Conservation (phyloP, 2,113 vertebrate genomes). For the Neogobius melanostomus region DNA sequence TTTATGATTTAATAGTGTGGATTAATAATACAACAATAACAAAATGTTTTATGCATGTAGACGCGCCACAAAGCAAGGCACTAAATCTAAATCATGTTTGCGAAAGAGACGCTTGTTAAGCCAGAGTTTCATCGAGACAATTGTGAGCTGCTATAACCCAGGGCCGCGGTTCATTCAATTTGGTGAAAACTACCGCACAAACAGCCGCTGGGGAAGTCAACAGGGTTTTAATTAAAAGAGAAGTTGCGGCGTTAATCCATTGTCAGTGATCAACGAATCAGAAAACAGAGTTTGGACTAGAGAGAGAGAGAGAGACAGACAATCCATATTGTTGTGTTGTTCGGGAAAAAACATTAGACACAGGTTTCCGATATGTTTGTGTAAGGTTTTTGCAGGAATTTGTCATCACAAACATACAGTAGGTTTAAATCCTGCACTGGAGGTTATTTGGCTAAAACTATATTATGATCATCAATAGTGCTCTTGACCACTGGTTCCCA, state of each 20-base stretch:
- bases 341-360: too few relatives aligned
- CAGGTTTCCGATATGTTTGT: conserved; percentile 7
- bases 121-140: conserved; percentile 58
- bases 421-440: too few relatives aligned
- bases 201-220: conserved; percentile 69
- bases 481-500: too few relatives aligned
- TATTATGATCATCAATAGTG: too few relatives aligned
- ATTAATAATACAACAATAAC: conserved; percentile 59
- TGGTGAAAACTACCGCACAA: conserved; percentile 55
- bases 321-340: too few relatives aligned
- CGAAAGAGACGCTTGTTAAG: conserved; percentile 58
- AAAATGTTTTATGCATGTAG: conserved; percentile 48
- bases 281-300: conserved; percentile 19
- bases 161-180: conserved; percentile 61
- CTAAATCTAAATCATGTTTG: conserved; percentile 46
- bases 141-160: conserved; percentile 52
- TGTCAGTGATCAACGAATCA: conserved; percentile 57
- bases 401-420: too few relatives aligned
- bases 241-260: conserved; percentile 64
- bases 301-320: not conserved
- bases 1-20: conserved; percentile 44
- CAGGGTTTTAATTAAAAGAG: conserved; percentile 76
- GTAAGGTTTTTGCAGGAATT: not conserved
- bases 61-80: conserved; percentile 33
- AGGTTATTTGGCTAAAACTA: too few relatives aligned